phyloP scores from a whole-genome alignment of 2,113 vertebrate genomes.

The Nothocercus julius region DNA sequence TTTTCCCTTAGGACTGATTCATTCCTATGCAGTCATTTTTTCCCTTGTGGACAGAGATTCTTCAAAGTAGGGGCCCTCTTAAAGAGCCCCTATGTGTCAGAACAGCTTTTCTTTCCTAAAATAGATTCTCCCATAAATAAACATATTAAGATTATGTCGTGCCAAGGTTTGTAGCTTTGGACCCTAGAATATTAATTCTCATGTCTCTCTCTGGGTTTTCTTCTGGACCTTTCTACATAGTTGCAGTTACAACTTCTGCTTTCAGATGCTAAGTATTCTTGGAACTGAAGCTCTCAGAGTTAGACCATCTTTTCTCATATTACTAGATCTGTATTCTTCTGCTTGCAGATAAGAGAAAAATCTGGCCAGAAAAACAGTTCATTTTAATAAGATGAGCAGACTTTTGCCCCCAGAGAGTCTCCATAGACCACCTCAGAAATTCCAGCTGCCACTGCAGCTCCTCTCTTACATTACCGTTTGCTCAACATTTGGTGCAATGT shows the following conservation, averaged over 20 bases:
- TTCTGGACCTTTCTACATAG: neutral
- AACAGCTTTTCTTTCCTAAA: neutral
- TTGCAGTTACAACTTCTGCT: neutral
- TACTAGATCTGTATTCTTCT: conserved; percentile 66
- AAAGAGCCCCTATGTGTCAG: neutral
- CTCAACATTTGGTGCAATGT: conserved; percentile 75
- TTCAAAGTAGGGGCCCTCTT: neutral
- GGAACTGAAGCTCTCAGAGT: conserved; percentile 25
- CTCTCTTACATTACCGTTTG: conserved; percentile 71
- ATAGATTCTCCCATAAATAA: neutral
- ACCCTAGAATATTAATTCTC: neutral
- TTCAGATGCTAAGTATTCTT: conserved; percentile 19
- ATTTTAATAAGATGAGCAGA: conserved; percentile 72
- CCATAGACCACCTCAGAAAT: conserved; percentile 72
- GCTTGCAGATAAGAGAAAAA: conserved; percentile 53
- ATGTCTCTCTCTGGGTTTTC: neutral
- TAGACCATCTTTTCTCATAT: conserved; percentile 63
- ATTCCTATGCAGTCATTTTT: neutral
- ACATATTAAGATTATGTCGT: neutral
- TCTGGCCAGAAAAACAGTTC: conserved; percentile 66
- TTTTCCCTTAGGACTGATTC: neutral
- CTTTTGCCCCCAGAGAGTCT: conserved; percentile 69
- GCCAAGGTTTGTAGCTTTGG: neutral
- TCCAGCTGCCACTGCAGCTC: conserved; percentile 69
- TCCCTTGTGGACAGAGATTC: neutral